phyloP scores from a whole-genome alignment of 2,888 invertebrate species.

The Ichneumoninae sp. region DNA sequence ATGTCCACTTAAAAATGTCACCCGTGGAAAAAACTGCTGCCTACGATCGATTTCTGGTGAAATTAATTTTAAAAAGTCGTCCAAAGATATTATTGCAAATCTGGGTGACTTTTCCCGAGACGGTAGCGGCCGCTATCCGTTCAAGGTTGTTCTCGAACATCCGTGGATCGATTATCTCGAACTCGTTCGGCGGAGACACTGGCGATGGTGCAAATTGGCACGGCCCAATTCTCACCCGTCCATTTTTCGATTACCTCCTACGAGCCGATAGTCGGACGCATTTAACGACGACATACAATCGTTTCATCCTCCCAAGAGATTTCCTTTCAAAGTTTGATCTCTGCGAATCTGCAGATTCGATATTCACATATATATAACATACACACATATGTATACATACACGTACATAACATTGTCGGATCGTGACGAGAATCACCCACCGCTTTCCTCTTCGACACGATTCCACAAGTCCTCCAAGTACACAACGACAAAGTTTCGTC shows the following conservation, averaged over 20 bases:
- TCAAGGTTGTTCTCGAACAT: conserved; percentile 61
- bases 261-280: background rate
- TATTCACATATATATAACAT: no score
- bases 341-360: background rate
- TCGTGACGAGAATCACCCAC: conserved; percentile 6
- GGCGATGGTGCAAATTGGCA: background rate
- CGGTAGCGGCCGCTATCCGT: background rate
- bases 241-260: conserved; percentile 34
- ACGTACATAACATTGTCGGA: background rate
- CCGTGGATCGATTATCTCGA: conserved; percentile 63
- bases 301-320: conserved; percentile 5
- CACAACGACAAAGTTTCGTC: conserved; percentile 24
- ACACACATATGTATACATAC: no score
- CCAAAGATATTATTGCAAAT: background rate
- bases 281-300: background rate
- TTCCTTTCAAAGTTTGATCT: background rate
- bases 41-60: background rate
- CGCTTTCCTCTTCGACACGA: conserved; percentile 2
- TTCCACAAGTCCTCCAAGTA: conserved; percentile 8
- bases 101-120: conserved; percentile 25
- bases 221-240: conserved; percentile 37
- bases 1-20: no score
- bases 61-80: background rate
- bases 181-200: conserved; percentile 37
- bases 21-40: background rate